phyloP scores from a whole-genome alignment of 2,113 vertebrate genomes.

The Mobula hypostoma region DNA sequence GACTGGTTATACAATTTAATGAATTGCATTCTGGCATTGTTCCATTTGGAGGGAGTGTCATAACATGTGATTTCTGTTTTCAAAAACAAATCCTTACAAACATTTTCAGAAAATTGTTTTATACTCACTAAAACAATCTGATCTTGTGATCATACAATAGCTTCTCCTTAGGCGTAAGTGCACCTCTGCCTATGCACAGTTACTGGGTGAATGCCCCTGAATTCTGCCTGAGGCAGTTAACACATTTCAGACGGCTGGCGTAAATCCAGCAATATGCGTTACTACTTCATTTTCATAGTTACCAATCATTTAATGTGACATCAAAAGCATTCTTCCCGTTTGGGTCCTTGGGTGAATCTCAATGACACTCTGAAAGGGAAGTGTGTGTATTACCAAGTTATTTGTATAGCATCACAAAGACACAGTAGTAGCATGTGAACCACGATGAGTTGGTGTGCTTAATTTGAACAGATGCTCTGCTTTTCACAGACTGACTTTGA shows the following conservation, averaged over 20 bases:
- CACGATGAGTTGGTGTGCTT: background rate
- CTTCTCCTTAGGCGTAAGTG: too few species aligned
- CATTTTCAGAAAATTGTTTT: background rate
- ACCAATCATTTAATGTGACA: too few species aligned
- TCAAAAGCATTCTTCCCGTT: too few species aligned
- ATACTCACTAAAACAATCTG: background rate
- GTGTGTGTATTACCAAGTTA: too few species aligned
- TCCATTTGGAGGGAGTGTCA: background rate
- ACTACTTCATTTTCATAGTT: background rate
- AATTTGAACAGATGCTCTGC: background rate
- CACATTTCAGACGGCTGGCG: background rate
- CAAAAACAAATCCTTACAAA: background rate
- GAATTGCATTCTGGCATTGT: slow-evolving; percentile 1
- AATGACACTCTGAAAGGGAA: too few species aligned
- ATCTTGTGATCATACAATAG: background rate
- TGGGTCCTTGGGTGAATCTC: too few species aligned
- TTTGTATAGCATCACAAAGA: too few species aligned
- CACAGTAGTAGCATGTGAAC: background rate
- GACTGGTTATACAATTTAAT: background rate
- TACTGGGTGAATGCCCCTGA: background rate
- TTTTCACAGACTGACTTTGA: background rate
- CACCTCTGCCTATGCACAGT: background rate
- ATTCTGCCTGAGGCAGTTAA: background rate
- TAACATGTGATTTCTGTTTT: background rate
- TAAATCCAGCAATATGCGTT: background rate